Evolutionary conservation across 2,797 vertebrate species (phyloP).

Genomic region (Diceros bicornis): DNA sequence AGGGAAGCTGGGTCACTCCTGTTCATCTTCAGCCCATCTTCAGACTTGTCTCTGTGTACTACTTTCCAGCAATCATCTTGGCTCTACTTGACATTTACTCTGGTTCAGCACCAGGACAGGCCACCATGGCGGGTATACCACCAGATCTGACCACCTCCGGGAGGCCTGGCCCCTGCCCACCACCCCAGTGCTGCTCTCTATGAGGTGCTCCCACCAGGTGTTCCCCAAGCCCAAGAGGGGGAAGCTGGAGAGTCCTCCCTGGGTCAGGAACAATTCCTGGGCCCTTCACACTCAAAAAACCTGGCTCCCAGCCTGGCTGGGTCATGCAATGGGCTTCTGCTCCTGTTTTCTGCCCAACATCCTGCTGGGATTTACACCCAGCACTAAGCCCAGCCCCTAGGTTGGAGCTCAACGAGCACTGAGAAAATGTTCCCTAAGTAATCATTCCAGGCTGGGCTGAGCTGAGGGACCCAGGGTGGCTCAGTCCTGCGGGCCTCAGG

Average conservation of each 20-base stretch:
- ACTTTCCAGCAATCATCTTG: background rate
- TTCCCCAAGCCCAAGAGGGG: background rate
- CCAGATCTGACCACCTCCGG: background rate
- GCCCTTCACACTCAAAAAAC: no score
- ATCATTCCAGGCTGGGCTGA: background rate
- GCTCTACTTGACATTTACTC: background rate
- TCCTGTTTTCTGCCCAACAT: background rate
- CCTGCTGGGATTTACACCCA: background rate
- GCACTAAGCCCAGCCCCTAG: background rate
- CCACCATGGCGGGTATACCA: background rate
- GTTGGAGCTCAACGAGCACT: background rate
- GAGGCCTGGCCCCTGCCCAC: background rate
- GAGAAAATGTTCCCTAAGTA: background rate
- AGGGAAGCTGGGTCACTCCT: background rate
- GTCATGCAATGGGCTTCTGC: background rate
- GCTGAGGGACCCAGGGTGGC: background rate
- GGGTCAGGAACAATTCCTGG: background rate
- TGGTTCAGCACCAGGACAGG: background rate
- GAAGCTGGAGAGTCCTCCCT: background rate
- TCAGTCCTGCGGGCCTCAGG: background rate
- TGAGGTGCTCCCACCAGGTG: background rate
- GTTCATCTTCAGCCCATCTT: background rate
- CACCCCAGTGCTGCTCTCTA: background rate
- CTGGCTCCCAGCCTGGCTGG: background rate
- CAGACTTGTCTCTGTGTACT: background rate